Evolutionary conservation across 2,888 invertebrate species (phyloP).

Genomic region (Saturnia pavonia): DNA sequence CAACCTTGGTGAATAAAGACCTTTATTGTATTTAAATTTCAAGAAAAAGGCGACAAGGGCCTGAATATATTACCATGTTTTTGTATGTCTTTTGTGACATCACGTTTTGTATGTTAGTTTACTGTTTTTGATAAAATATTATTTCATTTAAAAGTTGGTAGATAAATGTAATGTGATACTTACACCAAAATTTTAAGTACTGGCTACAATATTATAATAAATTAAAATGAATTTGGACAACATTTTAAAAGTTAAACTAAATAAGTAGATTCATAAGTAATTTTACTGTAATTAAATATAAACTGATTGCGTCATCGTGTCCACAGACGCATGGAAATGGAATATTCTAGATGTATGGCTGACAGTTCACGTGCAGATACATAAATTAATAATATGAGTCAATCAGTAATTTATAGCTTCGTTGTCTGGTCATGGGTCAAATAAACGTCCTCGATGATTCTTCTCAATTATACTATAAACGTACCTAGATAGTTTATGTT

Average conservation of each 20-base stretch:
- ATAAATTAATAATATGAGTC: background rate
- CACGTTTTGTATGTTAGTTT: background rate
- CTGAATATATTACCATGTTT: background rate
- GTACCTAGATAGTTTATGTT: background rate
- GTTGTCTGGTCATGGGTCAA: background rate
- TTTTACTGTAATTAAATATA: background rate
- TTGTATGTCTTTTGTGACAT: background rate
- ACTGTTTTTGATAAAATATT: background rate
- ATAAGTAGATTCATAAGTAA: background rate
- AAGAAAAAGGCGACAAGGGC: background rate
- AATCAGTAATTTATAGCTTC: background rate
- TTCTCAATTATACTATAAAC: background rate
- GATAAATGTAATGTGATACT: too few relatives aligned
- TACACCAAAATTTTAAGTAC: too few relatives aligned
- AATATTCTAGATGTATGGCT: background rate
- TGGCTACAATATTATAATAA: background rate
- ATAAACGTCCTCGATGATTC: background rate
- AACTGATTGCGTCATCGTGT: background rate
- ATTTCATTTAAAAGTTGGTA: background rate
- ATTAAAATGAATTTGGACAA: background rate
- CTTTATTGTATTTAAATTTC: slow-evolving; percentile 3
- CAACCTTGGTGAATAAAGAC: background rate
- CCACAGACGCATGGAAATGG: background rate
- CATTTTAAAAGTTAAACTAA: background rate
- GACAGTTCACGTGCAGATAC: background rate